These are phyloP conservation scores for Myiopsitta monachus DNA, from an alignment of 2,113 vertebrate species.

Conservation along the genomic window DNA sequence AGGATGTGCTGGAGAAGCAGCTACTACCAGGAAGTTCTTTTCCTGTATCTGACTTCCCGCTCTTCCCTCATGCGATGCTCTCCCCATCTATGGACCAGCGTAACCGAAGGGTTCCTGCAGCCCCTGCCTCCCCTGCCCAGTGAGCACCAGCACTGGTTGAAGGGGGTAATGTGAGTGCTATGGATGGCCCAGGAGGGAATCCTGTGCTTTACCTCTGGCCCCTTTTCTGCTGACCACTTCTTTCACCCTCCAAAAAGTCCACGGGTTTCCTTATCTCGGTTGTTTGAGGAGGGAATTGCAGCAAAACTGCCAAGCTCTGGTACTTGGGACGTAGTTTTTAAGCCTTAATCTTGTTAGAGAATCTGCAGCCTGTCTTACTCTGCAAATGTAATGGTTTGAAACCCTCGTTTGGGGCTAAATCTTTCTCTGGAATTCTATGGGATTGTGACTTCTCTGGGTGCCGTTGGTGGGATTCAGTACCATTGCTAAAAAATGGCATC, in stretches of 20 bases:
- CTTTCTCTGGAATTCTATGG: neutral
- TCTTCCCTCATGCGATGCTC: neutral
- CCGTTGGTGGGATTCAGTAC: neutral
- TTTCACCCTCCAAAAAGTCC: neutral
- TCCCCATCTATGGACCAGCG: neutral
- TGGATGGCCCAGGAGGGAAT: neutral
- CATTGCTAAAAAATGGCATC: accelerated
- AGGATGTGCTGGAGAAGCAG: neutral
- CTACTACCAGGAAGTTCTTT: neutral
- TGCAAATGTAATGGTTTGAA: neutral
- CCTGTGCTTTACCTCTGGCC: neutral
- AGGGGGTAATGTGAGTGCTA: neutral
- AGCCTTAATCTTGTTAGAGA: neutral
- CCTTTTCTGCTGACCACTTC: neutral
- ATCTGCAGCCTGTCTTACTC: neutral
- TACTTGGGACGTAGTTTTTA: neutral
- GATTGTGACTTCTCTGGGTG: accelerated
- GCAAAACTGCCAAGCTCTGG: neutral
- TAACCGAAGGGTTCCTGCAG: neutral
- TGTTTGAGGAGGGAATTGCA: neutral
- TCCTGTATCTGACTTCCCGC: neutral
- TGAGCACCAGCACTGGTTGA: accelerated
- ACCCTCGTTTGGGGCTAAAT: accelerated
- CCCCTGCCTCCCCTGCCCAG: neutral
- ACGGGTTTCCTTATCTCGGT: neutral